Percentiles rank a stretch among this genome's conserved stretches.
Conservation (phyloP, 2,888 invertebrate genomes). For the Euphydryas editha region DNA sequence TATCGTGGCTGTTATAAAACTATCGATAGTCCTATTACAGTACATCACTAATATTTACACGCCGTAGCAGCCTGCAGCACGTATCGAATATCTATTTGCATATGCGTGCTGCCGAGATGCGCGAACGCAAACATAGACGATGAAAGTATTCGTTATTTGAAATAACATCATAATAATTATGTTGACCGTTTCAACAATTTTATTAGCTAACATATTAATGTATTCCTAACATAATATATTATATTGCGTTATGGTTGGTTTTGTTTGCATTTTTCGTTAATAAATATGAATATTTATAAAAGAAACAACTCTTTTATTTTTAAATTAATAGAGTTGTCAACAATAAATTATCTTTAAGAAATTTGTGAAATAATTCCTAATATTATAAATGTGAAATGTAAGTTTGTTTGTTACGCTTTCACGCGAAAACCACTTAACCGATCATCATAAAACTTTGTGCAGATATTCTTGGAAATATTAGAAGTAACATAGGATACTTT, state of each 20-base stretch:
- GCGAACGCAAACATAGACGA: constrained; percentile 17
- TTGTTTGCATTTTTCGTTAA: no score
- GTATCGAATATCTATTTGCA: constrained; percentile 20
- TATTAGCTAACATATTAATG: neutral
- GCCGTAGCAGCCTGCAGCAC: constrained; percentile 19
- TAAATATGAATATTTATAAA: no score
- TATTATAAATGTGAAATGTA: no score
- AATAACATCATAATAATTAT: constrained; percentile 6
- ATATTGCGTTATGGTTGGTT: neutral
- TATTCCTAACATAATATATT: neutral
- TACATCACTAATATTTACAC: constrained; percentile 18
- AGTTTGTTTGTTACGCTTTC: no score
- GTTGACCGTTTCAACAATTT: neutral
- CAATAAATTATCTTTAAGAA: no score
- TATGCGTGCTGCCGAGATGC: constrained; percentile 21
- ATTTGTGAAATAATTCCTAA: no score
- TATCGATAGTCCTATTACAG: neutral
- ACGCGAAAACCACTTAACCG: no score
- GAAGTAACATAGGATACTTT: no score
- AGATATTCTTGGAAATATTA: no score
- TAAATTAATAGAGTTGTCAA: no score
- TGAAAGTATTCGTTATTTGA: constrained; percentile 18
- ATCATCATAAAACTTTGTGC: no score
- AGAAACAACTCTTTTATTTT: no score
- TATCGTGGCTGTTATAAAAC: neutral